phyloP scores from a whole-genome alignment of 2,797 vertebrate genomes.

The Cuniculus paca region DNA sequence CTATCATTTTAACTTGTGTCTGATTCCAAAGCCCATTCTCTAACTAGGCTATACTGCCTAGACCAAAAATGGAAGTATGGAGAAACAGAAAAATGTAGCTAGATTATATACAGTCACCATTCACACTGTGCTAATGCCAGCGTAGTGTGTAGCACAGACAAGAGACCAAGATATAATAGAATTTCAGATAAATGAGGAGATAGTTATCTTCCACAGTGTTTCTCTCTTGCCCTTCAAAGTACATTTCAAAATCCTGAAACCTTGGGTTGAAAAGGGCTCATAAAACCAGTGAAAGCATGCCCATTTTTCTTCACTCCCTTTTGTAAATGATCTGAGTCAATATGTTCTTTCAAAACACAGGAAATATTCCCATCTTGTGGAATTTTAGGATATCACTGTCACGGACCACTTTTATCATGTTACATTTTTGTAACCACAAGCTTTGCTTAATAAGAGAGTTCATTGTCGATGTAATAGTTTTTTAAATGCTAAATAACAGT shows the following conservation, averaged over 20 bases:
- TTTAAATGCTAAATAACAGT: slow-evolving; percentile 12
- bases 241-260: slow-evolving; percentile 20
- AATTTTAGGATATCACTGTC: not conserved
- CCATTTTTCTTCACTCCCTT: not conserved
- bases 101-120: not conserved
- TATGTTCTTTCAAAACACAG: slow-evolving; percentile 45
- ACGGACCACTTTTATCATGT: not conserved
- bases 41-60: not conserved
- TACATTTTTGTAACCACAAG: slow-evolving; percentile 29
- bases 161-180: not conserved
- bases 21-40: not conserved
- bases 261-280: not conserved
- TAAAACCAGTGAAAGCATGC: not conserved
- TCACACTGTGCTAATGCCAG: not conserved
- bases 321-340: slow-evolving; percentile 13
- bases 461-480: not conserved
- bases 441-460: slow-evolving; percentile 30
- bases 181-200: not conserved
- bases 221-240: slow-evolving; percentile 8
- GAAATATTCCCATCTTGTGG: slow-evolving; percentile 28
- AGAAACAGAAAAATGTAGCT: not conserved
- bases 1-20: not conserved
- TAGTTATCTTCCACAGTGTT: not conserved
- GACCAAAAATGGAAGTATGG: not conserved
- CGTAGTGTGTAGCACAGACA: not conserved